These are phyloP conservation scores for Chloroceryle amazona DNA, from an alignment of 2,797 vertebrate species.

Conservation along the genomic window DNA sequence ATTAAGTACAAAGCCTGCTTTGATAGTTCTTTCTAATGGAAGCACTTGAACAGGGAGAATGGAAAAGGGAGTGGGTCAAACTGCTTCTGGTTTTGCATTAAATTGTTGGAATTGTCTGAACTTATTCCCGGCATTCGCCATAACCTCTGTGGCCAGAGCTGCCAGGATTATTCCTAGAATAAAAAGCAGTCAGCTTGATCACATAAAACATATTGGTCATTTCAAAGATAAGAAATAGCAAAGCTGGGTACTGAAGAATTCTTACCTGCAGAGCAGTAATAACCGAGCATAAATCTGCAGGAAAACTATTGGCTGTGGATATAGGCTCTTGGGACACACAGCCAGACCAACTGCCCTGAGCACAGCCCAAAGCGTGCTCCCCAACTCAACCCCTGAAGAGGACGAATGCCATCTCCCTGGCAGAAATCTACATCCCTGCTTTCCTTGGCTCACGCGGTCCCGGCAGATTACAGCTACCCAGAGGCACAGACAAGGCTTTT, in stretches of 20 bases:
- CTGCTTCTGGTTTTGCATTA: not conserved
- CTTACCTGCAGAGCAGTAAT: not conserved
- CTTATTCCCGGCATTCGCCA: not conserved
- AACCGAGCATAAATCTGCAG: not conserved
- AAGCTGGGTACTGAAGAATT: not conserved
- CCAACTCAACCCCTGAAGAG: not conserved
- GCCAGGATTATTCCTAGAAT: not conserved
- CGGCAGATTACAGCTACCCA: not conserved
- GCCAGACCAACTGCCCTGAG: not conserved
- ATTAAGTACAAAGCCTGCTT: not conserved
- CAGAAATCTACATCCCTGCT: not conserved
- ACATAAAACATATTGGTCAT: not conserved
- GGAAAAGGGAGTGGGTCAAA: not conserved
- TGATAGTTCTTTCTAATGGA: not conserved
- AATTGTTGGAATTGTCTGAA: not conserved
- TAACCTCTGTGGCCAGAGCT: not conserved
- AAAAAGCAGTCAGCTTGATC: not conserved
- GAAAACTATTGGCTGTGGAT: not conserved
- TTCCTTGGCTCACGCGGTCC: not conserved
- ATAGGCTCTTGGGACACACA: not conserved
- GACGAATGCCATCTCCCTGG: not conserved
- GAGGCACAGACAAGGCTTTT: not conserved
- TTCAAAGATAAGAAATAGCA: not conserved
- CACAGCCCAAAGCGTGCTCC: fast-evolving
- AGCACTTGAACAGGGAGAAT: not conserved